Base-by-base conservation (phyloP, 2,113 vertebrate genomes). In the Caracal caracal region DNA sequence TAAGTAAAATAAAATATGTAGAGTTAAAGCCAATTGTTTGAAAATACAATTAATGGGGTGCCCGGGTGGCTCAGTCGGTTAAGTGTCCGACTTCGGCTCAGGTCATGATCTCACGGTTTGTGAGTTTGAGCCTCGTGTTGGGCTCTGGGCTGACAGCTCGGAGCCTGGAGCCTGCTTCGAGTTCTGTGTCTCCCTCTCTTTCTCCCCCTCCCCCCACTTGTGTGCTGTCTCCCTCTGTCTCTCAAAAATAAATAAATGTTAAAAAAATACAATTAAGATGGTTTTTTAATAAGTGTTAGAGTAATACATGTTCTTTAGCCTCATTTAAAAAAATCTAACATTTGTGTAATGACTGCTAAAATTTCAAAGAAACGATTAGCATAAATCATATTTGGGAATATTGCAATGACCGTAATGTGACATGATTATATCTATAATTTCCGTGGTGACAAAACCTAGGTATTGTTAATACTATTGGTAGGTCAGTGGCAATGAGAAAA, bases 221-320 rank as follows among this genome's bases (percentile, higher is more conserved):
- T 59, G 56, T 22, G 20, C 56, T 59, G 49, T 13, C 20, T 22
- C 56, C 22, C 19, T 59, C 56, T 59, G 56, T 59, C 56, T 59
- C 56, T 59, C 20, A 59, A 59, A 59, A 59, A 59, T 22, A 59
- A 59, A 17, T 59, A 22, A 59, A 22, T 8, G 20, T 59, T 22
- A 9, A 59, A 59, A 59, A 88, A 84, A 79, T 88, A 15, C 4
- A 92, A 78, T 88, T 78, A 92, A 92, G 88, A 53, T 83, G 61
- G 15, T 79, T 83, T 89, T 66, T 10, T 68, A 75, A 24, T 65
- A 7, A 75, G 13, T 82, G 40, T 76, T 94, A 70, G 16, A 61
- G 20, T 35, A 35, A 87, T 91, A 76, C 40, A 16, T 70, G 33
- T 4, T 66, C 28, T 53, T 73, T 66, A 94, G 24, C 9, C 1